Conservation (phyloP, 2,797 vertebrate species). For the Atherinosoma microstoma region DNA sequence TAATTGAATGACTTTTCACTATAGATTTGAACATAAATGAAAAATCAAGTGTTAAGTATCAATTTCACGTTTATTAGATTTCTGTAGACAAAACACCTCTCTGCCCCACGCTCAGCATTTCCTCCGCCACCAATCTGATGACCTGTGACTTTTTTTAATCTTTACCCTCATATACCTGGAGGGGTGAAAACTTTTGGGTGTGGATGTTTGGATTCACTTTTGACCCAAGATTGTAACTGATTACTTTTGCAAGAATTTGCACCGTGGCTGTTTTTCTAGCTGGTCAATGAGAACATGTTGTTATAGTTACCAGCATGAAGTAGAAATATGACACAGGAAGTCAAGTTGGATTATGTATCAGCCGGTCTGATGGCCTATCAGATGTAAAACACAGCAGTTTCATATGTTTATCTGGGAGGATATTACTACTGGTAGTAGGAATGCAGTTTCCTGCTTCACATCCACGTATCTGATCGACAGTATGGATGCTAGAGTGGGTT, state of each 20-base stretch:
- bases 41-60: conserved; percentile 3
- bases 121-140: conserved; percentile 26
- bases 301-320: conserved; percentile 1
- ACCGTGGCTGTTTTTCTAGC: conserved; percentile 38
- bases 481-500: background rate
- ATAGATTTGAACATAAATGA: background rate
- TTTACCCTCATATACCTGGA: conserved; percentile 27
- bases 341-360: conserved; percentile 8
- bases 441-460: background rate
- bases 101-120: conserved; percentile 10
- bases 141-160: conserved; percentile 33
- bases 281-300: background rate
- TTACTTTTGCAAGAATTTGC: conserved; percentile 19
- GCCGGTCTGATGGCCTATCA: conserved; percentile 17
- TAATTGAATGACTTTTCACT: background rate
- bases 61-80: conserved; percentile 18
- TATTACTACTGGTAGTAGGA: conserved; percentile 21
- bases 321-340: conserved; percentile 30
- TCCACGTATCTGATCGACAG: background rate
- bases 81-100: conserved; percentile 31
- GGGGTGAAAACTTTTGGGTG: conserved; percentile 26
- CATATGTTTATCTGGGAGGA: background rate
- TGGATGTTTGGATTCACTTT: conserved; percentile 49
- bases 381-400: conserved; percentile 15
- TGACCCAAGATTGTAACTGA: conserved; percentile 33